Base-by-base conservation (phyloP, 2,888 invertebrate genomes). In the Cephonodes hylas region DNA sequence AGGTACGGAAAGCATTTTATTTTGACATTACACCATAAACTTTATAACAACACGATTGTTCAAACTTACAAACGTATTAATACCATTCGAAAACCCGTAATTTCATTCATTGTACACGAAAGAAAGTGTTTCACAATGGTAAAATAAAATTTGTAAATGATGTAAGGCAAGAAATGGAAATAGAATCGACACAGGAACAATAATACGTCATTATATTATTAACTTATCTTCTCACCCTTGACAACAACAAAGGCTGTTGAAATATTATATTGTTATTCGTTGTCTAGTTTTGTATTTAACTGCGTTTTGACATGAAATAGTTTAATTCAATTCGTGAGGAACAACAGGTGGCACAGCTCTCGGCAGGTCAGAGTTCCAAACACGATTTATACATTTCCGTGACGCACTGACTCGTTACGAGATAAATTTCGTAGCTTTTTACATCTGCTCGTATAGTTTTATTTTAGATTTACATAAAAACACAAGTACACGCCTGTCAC, bases 221-320 rank as follows among this genome's bases (percentile, higher is more conserved):
- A 92, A 89, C 84, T 84, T 86, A 89, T 84, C 91, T 90, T 89
- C 91, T 91, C 91, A 92, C 90, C 91, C 91, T 89, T 91, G 91
- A 92, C 91, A 88, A 80, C 73, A 90, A 91, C 91, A 91, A 91
- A 89, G 86, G 81, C 73, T 83, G 86, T 89, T 89, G 89, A 90
- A 89, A 89, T 85, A 82, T 88, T 75, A 89, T 89, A 88, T 90
- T 85, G 87, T 91, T 88, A 89, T 89, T 84, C 82, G 76, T 76
- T 72, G 79, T 80, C 74, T 79, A 80, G 75, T 80, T 71, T 48
- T 69, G 74, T 72, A 79, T 83, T 84, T 91, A 88, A 92, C 81
- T 86, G 87, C 85, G 66, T 72, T 78, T 80, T 83, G 84, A 86
- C 91, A 92, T 89, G 91, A 91, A 75, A 91, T 85, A 83, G 80